Conservation (phyloP, 2,797 vertebrate genomes). For the Lepus oiostolus region DNA sequence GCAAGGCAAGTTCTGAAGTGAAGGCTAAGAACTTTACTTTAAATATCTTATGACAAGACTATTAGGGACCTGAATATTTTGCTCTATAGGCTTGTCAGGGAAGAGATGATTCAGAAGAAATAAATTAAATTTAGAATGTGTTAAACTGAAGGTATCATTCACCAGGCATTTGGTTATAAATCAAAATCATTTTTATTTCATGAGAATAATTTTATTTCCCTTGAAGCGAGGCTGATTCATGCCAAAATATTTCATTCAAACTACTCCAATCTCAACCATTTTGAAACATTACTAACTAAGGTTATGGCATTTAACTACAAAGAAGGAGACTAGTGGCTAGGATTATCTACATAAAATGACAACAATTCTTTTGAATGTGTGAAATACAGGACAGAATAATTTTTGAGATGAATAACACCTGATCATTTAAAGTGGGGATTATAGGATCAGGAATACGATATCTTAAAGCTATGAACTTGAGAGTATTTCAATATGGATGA, state of each 20-base stretch:
- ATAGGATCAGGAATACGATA: background rate
- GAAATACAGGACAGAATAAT: background rate
- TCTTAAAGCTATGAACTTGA: background rate
- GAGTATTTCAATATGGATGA: background rate
- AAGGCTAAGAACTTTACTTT: background rate
- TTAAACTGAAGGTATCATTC: slow-evolving; percentile 23
- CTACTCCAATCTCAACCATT: background rate
- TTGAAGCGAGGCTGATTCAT: slow-evolving; percentile 60
- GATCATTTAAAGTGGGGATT: background rate
- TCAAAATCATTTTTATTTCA: slow-evolving; percentile 58
- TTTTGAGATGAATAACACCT: background rate
- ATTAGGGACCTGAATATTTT: background rate
- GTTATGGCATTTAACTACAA: background rate
- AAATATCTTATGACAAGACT: background rate
- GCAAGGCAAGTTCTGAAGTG: background rate
- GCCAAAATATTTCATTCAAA: slow-evolving; percentile 21
- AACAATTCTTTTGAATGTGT: background rate
- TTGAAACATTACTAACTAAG: background rate
- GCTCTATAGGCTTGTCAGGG: background rate
- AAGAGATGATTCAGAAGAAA: slow-evolving; percentile 55
- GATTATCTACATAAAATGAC: background rate
- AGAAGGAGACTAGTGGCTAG: background rate
- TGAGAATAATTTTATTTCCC: slow-evolving; percentile 48
- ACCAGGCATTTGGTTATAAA: slow-evolving; percentile 24
- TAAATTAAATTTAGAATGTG: slow-evolving; percentile 34